Evolutionary conservation across 2,113 vertebrate species (phyloP).

Genomic region (Sterrhoptilus dennistouni): DNA sequence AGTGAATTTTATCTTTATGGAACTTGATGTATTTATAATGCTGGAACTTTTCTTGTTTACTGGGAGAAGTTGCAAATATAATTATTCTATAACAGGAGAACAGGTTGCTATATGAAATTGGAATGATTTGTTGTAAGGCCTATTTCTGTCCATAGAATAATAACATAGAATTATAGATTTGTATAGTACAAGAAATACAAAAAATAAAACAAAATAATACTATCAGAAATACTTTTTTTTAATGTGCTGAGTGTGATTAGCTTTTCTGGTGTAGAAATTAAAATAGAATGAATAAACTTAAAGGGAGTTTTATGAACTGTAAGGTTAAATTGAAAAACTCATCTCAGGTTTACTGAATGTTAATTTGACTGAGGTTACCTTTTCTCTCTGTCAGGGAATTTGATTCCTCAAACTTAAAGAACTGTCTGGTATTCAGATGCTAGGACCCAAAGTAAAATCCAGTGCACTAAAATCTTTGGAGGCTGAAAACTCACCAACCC

Average conservation of each 20-base stretch:
- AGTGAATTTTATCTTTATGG: neutral
- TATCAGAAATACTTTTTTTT: neutral
- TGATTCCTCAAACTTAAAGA: neutral
- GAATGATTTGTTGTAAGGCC: neutral
- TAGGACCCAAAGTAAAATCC: neutral
- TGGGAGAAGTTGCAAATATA: neutral
- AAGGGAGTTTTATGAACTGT: neutral
- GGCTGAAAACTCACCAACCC: neutral
- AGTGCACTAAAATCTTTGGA: neutral
- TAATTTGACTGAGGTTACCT: neutral
- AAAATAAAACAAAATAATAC: neutral
- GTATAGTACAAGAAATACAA: neutral
- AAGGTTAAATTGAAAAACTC: neutral
- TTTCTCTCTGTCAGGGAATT: neutral
- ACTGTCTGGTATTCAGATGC: neutral
- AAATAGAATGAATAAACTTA: neutral
- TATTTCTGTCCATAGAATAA: neutral
- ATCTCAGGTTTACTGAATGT: neutral
- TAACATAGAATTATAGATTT: neutral
- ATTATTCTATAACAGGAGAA: neutral
- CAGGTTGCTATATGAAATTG: neutral
- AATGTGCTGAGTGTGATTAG: neutral
- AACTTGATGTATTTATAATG: neutral
- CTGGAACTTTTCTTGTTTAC: neutral
- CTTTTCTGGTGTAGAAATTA: neutral